phyloP scores from a whole-genome alignment of 2,113 vertebrate genomes.

The Xenopus tropicalis region UCB_Xtro_10.0 CM004451.2:88285501-88286000 shows the following conservation, averaged over 20 bases:
- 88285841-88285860: conserved; percentile 81
- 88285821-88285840: too few species aligned
- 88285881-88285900: conserved; percentile 70
- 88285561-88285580: conserved; percentile 95
- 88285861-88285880: conserved; percentile 57
- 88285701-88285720: conserved; percentile 24
- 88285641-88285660: conserved; percentile 66
- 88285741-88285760: too few species aligned
- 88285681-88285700: too few species aligned
- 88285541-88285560: conserved; percentile 52
- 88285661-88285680: conserved; percentile 92
- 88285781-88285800: conserved; percentile 89
- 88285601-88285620: too few species aligned
- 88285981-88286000: conserved; percentile 93
- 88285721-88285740: conserved; percentile 95
- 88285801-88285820: too few species aligned
- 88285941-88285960: conserved; percentile 91
- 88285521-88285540: too few species aligned
- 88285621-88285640: conserved; percentile 88
- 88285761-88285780: too few species aligned
- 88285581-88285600: too few species aligned
- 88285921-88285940: conserved; percentile 97
- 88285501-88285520: conserved; percentile 95
- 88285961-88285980: conserved; percentile 98
- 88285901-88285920: conserved; percentile 76